These are phyloP conservation scores for Homarus gammarus DNA, from an alignment of 2,888 invertebrate genomes.

Conservation along the genomic window DNA sequence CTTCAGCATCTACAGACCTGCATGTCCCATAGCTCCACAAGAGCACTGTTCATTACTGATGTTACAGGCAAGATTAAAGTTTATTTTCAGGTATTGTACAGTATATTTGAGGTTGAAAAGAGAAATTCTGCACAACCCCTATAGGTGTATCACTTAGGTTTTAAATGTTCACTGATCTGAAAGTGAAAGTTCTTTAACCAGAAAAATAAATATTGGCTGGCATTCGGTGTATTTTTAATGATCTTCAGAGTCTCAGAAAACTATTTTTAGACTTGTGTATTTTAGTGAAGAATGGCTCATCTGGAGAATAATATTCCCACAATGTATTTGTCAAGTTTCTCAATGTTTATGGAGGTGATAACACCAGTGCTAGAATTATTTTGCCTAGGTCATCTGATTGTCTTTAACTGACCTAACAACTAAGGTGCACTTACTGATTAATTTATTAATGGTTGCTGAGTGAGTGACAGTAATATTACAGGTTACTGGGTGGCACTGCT, in stretches of 20 bases:
- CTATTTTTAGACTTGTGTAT: too few species aligned
- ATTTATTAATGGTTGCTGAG: too few species aligned
- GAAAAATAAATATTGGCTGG: not conserved
- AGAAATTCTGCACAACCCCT: not conserved
- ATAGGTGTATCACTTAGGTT: not conserved
- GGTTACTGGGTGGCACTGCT: too few species aligned
- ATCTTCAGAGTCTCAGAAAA: not conserved
- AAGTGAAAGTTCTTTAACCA: not conserved
- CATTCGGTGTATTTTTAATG: not conserved
- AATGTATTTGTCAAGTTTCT: too few species aligned
- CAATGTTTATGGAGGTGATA: too few species aligned
- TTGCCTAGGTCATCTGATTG: too few species aligned
- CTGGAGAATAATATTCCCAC: too few species aligned
- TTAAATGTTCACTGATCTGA: not conserved
- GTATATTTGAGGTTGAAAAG: not conserved
- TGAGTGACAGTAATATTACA: too few species aligned
- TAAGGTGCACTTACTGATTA: too few species aligned
- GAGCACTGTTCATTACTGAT: not conserved
- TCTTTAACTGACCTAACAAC: too few species aligned
- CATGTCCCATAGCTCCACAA: not conserved
- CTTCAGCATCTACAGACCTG: not conserved
- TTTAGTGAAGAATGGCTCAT: too few species aligned
- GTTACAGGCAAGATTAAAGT: not conserved
- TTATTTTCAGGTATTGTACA: not conserved
- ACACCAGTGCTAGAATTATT: too few species aligned